phyloP scores from a whole-genome alignment of 2,888 invertebrate genomes.

The Apamea crenata region DNA sequence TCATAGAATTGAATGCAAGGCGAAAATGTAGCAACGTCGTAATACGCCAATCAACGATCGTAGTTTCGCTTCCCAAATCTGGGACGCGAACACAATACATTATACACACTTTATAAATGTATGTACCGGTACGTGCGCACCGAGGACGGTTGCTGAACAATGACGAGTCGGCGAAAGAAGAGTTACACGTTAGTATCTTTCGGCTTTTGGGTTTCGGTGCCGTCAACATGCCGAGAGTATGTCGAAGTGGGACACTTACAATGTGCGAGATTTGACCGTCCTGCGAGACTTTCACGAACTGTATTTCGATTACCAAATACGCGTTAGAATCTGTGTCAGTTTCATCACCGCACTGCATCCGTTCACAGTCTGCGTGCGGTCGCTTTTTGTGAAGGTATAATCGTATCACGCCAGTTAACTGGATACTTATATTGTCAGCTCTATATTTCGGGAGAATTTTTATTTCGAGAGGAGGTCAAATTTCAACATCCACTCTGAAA shows the following conservation, averaged over 20 bases:
- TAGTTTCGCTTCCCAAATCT: slow-evolving; percentile 87
- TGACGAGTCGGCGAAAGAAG: slow-evolving; percentile 81
- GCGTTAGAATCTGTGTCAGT: slow-evolving; percentile 90
- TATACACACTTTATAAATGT: slow-evolving; percentile 74
- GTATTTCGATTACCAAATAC: slow-evolving; percentile 90
- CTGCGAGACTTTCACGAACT: slow-evolving; percentile 89
- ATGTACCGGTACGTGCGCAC: slow-evolving; percentile 79
- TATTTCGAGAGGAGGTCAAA: slow-evolving; percentile 22
- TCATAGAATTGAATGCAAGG: slow-evolving; percentile 89
- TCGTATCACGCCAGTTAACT: slow-evolving; percentile 68
- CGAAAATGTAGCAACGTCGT: slow-evolving; percentile 88
- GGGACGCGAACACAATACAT: slow-evolving; percentile 84
- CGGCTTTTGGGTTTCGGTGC: slow-evolving; percentile 86
- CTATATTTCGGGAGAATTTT: slow-evolving; percentile 41
- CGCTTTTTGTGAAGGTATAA: slow-evolving; percentile 78
- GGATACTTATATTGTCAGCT: slow-evolving; percentile 64
- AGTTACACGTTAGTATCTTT: slow-evolving; percentile 80
- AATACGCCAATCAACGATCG: slow-evolving; percentile 87
- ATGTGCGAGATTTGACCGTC: slow-evolving; percentile 87
- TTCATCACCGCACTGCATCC: slow-evolving; percentile 89
- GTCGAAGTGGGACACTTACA: slow-evolving; percentile 86
- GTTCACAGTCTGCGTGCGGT: slow-evolving; percentile 81
- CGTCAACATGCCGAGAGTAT: slow-evolving; percentile 86
- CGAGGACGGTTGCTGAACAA: slow-evolving; percentile 78
- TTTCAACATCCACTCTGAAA: slow-evolving; percentile 26